Evolutionary conservation across 2,888 invertebrate species (phyloP).

Genomic region (Halictus ligatus): DNA sequence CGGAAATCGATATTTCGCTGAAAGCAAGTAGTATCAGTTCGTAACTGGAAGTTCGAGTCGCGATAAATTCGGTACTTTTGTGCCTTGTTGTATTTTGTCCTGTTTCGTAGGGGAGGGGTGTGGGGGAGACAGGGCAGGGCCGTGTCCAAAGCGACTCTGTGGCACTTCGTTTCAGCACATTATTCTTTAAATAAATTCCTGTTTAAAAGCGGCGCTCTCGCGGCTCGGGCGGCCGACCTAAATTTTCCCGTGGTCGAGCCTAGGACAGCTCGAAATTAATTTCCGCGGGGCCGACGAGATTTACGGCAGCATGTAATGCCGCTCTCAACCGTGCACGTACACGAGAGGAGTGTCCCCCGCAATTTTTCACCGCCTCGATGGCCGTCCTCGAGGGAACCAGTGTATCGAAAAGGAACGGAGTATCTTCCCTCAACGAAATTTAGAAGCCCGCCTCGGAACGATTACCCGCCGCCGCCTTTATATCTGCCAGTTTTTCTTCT

Average conservation of each 20-base stretch:
- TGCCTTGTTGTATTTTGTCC: not conserved
- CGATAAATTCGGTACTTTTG: not conserved
- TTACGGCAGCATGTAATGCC: constrained; percentile 37
- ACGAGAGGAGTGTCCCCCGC: constrained; percentile 8
- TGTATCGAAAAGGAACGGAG: constrained; percentile 1
- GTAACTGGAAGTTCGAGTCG: not conserved
- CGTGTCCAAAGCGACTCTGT: not conserved
- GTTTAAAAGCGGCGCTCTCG: constrained; percentile 18
- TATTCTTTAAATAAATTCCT: constrained; percentile 29
- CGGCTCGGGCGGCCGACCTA: constrained; percentile 12
- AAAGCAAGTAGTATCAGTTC: not conserved
- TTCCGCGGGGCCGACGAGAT: constrained; percentile 19
- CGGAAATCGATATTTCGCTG: not conserved
- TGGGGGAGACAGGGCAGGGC: not conserved
- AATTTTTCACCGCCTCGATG: constrained; percentile 31
- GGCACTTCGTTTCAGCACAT: not conserved
- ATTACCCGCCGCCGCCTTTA: not conserved
- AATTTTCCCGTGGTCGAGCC: constrained; percentile 26
- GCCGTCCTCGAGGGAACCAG: constrained; percentile 1
- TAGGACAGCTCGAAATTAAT: constrained; percentile 38
- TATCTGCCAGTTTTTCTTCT: not conserved
- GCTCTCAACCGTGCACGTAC: not conserved
- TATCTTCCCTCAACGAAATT: not conserved
- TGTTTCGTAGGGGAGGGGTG: not conserved
- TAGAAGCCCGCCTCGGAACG: not conserved